A percentile compares a stretch with the other conserved stretches of the same genome.
These are phyloP conservation scores for Rhinoraja longicauda DNA, from an alignment of 2,797 vertebrate species.

Conservation along the genomic window DNA sequence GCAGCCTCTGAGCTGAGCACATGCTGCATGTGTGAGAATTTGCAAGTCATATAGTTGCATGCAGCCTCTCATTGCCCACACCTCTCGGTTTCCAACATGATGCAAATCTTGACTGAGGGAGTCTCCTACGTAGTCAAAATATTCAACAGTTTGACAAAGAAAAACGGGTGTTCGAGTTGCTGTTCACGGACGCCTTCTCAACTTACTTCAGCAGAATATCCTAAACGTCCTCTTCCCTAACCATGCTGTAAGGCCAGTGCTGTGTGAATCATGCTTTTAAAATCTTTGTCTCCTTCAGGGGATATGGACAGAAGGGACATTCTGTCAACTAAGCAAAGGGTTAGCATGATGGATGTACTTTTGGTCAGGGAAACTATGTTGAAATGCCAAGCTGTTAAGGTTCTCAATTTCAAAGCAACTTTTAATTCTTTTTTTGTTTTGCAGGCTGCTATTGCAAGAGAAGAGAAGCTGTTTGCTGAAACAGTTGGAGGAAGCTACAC, in stretches of 20 bases:
- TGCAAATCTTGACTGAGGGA: background rate
- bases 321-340: too few species aligned
- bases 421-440: slow-evolving; percentile 48
- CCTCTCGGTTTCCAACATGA: background rate
- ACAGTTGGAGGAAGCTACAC: slow-evolving; percentile 88
- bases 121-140: background rate
- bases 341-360: background rate
- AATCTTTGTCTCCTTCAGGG: background rate
- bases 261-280: background rate
- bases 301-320: background rate
- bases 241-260: background rate
- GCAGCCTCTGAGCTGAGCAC: background rate
- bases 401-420: background rate
- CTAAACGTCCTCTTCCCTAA: background rate
- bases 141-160: background rate
- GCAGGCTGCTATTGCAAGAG: slow-evolving; percentile 63
- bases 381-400: background rate
- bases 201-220: background rate
- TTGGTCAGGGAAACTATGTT: background rate
- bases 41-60: background rate
- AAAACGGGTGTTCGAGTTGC: too few species aligned
- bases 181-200: background rate
- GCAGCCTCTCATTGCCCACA: background rate
- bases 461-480: slow-evolving; percentile 85
- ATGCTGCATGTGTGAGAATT: background rate